These are phyloP conservation scores for Premnoplex brunnescens DNA, from an alignment of 2,797 vertebrate genomes.

Conservation along the genomic window DNA sequence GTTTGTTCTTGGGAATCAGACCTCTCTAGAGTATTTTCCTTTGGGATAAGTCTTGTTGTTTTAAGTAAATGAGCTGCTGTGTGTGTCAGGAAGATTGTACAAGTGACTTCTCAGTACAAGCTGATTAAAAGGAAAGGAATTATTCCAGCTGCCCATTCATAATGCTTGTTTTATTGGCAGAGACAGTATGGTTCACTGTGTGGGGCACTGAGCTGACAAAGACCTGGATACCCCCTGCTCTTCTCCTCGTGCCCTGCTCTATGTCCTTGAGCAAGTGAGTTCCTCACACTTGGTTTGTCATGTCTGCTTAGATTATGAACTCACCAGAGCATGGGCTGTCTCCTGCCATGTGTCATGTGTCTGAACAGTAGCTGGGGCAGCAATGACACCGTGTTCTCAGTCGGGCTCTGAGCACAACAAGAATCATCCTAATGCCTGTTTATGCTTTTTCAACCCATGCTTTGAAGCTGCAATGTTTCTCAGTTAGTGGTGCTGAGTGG, in stretches of 20 bases:
- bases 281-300: not conserved
- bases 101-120: not conserved
- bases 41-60: not conserved
- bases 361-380: not conserved
- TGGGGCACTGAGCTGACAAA: not conserved
- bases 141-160: not conserved
- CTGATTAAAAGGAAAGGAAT: not conserved
- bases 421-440: accelerated
- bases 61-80: not conserved
- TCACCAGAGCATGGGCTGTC: not conserved
- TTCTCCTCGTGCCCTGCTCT: not conserved
- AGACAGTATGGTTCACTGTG: not conserved
- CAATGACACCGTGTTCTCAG: not conserved
- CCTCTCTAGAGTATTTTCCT: not conserved
- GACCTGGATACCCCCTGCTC: not conserved
- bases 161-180: not conserved
- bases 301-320: not conserved
- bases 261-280: not conserved
- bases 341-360: not conserved
- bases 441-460: not conserved
- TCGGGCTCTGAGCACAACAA: not conserved
- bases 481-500: not conserved
- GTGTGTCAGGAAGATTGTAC: not conserved
- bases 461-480: not conserved
- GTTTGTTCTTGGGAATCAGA: not conserved